Percentiles rank a stretch among this genome's conserved stretches.
Conservation (phyloP, 1,140 invertebrate genomes). For the Akabosia matsudoensis region DNA sequence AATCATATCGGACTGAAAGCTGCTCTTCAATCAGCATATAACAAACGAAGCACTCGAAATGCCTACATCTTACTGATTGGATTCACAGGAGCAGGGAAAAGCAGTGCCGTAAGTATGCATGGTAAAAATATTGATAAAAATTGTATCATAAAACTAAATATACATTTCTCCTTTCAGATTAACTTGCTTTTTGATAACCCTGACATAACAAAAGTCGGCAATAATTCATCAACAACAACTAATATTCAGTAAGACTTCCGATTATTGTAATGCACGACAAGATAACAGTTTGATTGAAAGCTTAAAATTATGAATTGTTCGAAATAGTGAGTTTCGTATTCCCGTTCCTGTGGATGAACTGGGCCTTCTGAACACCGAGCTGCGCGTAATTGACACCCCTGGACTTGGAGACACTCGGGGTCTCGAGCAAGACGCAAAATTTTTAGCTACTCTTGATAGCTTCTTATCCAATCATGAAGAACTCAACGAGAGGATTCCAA, state of each 20-base stretch:
- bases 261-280: no score
- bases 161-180: constrained; percentile 21
- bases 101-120: constrained; percentile 20
- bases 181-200: constrained; percentile 32
- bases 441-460: constrained; percentile 24
- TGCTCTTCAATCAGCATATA: constrained; percentile 24
- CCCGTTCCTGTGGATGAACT: constrained; percentile 21
- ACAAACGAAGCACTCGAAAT: constrained; percentile 21
- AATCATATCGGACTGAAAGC: constrained; percentile 27
- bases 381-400: not conserved
- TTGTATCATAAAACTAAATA: not conserved
- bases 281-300: no score
- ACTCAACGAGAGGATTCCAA: constrained; percentile 26
- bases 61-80: constrained; percentile 35
- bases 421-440: constrained; percentile 32
- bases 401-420: constrained; percentile 28
- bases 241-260: constrained; percentile 29
- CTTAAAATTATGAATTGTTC: no score
- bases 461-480: constrained; percentile 28
- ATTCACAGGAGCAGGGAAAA: constrained; percentile 34
- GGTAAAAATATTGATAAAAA: not conserved
- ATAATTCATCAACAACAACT: constrained; percentile 22
- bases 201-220: constrained; percentile 15
- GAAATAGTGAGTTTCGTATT: constrained; percentile 13
- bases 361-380: not conserved